A percentile compares a stretch with the other conserved stretches of the same genome.
These are phyloP conservation scores for Aquatica leii DNA, from an alignment of 2,888 invertebrate species.

Conservation along the genomic window DNA sequence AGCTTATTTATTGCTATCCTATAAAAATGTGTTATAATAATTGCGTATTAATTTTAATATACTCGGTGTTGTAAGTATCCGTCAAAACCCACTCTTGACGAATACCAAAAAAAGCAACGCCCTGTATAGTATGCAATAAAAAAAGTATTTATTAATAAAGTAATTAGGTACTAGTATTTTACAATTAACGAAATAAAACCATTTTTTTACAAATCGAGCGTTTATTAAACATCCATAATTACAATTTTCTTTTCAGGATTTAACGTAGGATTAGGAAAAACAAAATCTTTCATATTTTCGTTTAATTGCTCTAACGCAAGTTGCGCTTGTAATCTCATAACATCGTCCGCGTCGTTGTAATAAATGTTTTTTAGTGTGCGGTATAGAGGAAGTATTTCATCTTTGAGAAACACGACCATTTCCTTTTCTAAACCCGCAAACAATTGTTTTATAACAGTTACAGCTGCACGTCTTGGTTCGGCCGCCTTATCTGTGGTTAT, in stretches of 20 bases:
- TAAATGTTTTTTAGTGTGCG: conserved; percentile 73
- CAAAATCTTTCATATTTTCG: conserved; percentile 68
- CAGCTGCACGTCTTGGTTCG: conserved; percentile 81
- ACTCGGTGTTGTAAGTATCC: conserved; percentile 46
- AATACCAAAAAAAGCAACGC: conserved; percentile 41
- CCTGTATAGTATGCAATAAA: conserved; percentile 58
- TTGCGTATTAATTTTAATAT: conserved; percentile 53
- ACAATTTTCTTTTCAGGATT: conserved; percentile 51
- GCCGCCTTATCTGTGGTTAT: conserved; percentile 74
- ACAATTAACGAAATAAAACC: conserved; percentile 14
- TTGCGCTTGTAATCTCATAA: conserved; percentile 77
- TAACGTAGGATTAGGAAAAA: conserved; percentile 62
- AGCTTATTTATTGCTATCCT: conserved; percentile 28
- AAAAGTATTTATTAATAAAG: conserved; percentile 7
- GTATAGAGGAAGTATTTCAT: conserved; percentile 74
- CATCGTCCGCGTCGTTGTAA: conserved; percentile 70
- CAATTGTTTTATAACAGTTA: conserved; percentile 77
- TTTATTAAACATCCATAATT: conserved; percentile 43
- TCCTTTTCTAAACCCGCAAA: conserved; percentile 79
- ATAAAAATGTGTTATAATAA: conserved; percentile 31
- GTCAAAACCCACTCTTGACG: no score
- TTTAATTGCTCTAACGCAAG: conserved; percentile 81
- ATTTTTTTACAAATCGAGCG: neutral
- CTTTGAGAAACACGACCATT: conserved; percentile 71
- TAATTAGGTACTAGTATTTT: conserved; percentile 7